Evolutionary conservation across 2,888 invertebrate genomes (phyloP).

Genomic region (Drosophila mimica): DNA sequence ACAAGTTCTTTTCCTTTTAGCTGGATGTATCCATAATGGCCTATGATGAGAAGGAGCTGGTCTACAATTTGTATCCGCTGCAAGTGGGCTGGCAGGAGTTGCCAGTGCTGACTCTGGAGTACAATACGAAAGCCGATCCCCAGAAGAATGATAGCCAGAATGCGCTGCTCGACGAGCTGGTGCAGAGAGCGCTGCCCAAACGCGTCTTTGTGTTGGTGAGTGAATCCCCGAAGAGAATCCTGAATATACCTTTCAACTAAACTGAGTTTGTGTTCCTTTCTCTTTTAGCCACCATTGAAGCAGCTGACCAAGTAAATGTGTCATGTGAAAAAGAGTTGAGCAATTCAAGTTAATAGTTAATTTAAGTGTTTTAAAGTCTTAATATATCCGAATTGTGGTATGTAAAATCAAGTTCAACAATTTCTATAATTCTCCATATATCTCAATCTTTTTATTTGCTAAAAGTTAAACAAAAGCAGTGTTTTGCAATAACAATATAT

Average conservation of each 20-base stretch:
- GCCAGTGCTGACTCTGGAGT: slow-evolving; percentile 83
- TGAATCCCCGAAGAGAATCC: not conserved
- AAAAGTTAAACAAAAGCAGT: slow-evolving; percentile 42
- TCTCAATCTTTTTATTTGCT: slow-evolving; percentile 55
- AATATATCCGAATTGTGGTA: slow-evolving; percentile 42
- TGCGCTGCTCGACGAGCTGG: slow-evolving; percentile 82
- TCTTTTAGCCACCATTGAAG: slow-evolving; percentile 79
- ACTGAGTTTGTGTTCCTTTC: not conserved
- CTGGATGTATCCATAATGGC: slow-evolving; percentile 85
- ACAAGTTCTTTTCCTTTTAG: slow-evolving; percentile 50
- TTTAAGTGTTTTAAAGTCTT: slow-evolving; percentile 72
- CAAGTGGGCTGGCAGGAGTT: slow-evolving; percentile 85
- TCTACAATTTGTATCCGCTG: slow-evolving; percentile 84
- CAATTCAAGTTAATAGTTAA: slow-evolving; percentile 36
- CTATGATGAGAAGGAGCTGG: slow-evolving; percentile 83
- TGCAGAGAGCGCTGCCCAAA: slow-evolving; percentile 85
- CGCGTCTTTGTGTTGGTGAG: slow-evolving; percentile 85
- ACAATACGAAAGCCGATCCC: slow-evolving; percentile 83
- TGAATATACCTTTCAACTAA: not conserved
- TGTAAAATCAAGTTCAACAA: slow-evolving; percentile 57
- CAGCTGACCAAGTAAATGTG: slow-evolving; percentile 74
- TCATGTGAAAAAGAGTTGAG: slow-evolving; percentile 5
- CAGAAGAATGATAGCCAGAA: slow-evolving; percentile 83
- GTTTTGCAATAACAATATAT: slow-evolving; percentile 32
- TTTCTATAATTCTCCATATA: slow-evolving; percentile 2